Conservation (phyloP, 2,888 invertebrate species). For the Poecilobothrus nobilitatus region DNA sequence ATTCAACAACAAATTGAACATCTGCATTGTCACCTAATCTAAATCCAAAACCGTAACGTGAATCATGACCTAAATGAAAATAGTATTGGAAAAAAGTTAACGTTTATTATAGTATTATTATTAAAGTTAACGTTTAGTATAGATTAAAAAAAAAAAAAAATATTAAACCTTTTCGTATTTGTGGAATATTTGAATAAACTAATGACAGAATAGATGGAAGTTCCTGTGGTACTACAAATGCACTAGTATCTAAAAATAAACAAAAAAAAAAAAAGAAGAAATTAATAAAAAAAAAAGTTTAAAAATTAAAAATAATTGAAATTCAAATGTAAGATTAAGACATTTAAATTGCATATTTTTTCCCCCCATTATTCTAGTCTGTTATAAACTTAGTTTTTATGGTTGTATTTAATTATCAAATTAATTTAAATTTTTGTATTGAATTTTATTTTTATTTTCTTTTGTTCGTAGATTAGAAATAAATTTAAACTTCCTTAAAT, state of each 20-base stretch:
- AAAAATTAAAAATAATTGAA: too few species aligned
- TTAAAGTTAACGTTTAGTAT: not conserved
- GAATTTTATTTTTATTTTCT: too few species aligned
- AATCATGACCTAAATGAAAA: conserved; percentile 64
- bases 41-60: conserved; percentile 69
- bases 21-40: conserved; percentile 74
- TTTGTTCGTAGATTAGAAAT: too few species aligned
- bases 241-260: conserved; percentile 21
- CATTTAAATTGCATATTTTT: too few species aligned
- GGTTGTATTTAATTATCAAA: too few species aligned
- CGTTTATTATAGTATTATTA: conserved; percentile 5
- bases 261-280: too few species aligned
- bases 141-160: not conserved
- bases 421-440: too few species aligned
- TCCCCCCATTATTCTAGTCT: too few species aligned
- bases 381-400: too few species aligned
- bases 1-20: conserved; percentile 65
- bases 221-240: conserved; percentile 70
- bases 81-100: not conserved
- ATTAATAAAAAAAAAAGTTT: too few species aligned
- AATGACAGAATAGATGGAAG: conserved; percentile 68
- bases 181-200: conserved; percentile 76
- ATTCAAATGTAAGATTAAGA: too few species aligned
- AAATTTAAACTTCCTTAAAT: too few species aligned
- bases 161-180: conserved; percentile 68